Evolutionary conservation across 2,797 vertebrate species (phyloP).

Genomic region (Gambelia wislizenii): DNA sequence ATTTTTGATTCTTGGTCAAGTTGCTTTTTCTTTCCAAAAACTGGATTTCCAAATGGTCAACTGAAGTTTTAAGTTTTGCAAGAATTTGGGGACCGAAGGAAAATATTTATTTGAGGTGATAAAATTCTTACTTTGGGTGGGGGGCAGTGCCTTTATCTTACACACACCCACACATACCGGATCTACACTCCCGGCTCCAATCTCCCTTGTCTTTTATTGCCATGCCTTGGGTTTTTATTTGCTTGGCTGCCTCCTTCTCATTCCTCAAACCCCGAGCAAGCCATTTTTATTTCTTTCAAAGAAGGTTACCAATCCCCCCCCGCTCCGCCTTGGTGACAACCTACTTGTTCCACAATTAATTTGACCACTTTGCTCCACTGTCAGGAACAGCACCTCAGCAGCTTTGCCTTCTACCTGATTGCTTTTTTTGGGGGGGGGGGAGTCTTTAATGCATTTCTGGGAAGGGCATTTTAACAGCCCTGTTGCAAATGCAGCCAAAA

Average conservation of each 20-base stretch:
- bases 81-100: too few species aligned
- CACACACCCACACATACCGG: too few species aligned
- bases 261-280: not conserved
- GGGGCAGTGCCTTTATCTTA: too few species aligned
- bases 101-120: too few species aligned
- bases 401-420: slow-evolving; percentile 30
- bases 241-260: not conserved
- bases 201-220: not conserved
- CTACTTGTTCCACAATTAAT: too few species aligned
- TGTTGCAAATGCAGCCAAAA: not conserved
- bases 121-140: too few species aligned
- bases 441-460: slow-evolving; percentile 43
- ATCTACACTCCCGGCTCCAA: too few species aligned
- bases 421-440: too few species aligned
- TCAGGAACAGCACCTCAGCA: slow-evolving; percentile 16
- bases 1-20: too few species aligned
- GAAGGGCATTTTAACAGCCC: slow-evolving; percentile 44
- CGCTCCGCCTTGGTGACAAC: too few species aligned
- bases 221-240: not conserved
- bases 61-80: too few species aligned
- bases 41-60: too few species aligned
- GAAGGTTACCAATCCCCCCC: slow-evolving; percentile 9
- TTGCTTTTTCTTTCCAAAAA: not conserved
- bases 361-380: not conserved
- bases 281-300: slow-evolving; percentile 28